phyloP scores from a whole-genome alignment of 2,888 invertebrate species.

The Abscondita cerata region DNA sequence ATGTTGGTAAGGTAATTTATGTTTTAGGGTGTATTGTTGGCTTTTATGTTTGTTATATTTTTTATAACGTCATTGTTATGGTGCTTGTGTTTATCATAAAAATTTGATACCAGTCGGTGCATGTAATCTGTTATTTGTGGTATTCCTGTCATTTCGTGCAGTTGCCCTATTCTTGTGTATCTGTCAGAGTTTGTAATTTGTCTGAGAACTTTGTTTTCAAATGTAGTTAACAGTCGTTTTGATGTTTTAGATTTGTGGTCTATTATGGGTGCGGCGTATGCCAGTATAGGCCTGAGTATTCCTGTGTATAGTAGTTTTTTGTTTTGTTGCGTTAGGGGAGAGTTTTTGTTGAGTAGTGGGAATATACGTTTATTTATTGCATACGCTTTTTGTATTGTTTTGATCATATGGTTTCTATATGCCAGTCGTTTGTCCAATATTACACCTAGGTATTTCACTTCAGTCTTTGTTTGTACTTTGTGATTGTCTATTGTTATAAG shows the following conservation, averaged over 20 bases:
- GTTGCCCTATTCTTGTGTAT: background rate
- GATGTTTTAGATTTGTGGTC: slow-evolving; percentile 31
- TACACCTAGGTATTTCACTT: slow-evolving; percentile 40
- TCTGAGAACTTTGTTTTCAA: slow-evolving; percentile 36
- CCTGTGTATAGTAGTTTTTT: slow-evolving; percentile 41
- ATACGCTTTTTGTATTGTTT: slow-evolving; percentile 12
- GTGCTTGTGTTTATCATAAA: too few relatives aligned
- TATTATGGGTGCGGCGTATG: slow-evolving; percentile 44
- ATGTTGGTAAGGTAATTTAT: too few relatives aligned
- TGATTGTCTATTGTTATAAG: too few relatives aligned
- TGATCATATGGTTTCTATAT: slow-evolving; percentile 31
- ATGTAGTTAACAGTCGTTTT: slow-evolving; percentile 26
- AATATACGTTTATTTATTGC: slow-evolving; percentile 24
- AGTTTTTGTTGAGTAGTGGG: slow-evolving; percentile 18
- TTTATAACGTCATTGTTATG: too few relatives aligned
- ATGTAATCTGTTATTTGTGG: too few relatives aligned
- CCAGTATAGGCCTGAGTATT: slow-evolving; percentile 37
- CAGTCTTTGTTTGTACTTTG: slow-evolving; percentile 11
- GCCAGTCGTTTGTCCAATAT: slow-evolving; percentile 35
- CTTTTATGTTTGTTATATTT: too few relatives aligned
- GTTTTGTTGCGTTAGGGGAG: slow-evolving; percentile 17
- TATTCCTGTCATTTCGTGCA: background rate
- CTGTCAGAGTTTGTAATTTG: background rate
- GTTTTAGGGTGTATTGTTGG: too few relatives aligned
- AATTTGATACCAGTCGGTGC: too few relatives aligned